Percentiles rank a stretch among this genome's conserved stretches.
These are phyloP conservation scores for Orthonyx spaldingii DNA, from an alignment of 2,113 vertebrate species.

Conservation along the genomic window DNA sequence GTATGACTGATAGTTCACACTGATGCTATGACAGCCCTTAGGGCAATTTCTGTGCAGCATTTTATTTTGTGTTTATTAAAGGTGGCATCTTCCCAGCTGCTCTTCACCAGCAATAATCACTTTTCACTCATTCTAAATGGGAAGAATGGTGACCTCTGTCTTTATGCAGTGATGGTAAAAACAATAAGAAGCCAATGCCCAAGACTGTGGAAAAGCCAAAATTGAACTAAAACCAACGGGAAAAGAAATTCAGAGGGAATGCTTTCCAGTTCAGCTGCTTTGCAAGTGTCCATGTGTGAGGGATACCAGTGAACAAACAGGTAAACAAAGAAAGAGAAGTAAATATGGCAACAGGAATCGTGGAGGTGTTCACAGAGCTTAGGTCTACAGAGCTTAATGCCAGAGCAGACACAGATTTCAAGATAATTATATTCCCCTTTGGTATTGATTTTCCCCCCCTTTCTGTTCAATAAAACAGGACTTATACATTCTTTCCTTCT, in stretches of 20 bases:
- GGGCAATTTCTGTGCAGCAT: background rate
- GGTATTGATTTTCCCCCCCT: no score
- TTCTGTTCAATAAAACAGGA: background rate
- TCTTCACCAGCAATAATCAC: background rate
- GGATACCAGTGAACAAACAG: background rate
- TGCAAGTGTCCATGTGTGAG: background rate
- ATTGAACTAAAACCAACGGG: background rate
- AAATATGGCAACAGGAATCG: background rate
- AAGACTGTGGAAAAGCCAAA: background rate
- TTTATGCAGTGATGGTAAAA: background rate
- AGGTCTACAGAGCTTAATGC: background rate
- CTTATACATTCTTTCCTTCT: background rate
- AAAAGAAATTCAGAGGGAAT: background rate
- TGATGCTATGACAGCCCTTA: conserved; percentile 15
- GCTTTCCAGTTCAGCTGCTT: background rate
- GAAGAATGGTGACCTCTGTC: background rate
- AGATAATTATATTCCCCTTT: background rate
- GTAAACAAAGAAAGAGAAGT: background rate
- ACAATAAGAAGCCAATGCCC: background rate
- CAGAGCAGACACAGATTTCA: background rate
- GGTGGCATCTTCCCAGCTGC: conserved; percentile 4
- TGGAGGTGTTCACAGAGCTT: background rate
- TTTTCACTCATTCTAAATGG: background rate
- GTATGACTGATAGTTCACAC: background rate
- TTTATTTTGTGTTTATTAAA: conserved; percentile 22